Conservation (phyloP, 2,113 vertebrate genomes). For the Ctenomys sociabilis region DNA sequence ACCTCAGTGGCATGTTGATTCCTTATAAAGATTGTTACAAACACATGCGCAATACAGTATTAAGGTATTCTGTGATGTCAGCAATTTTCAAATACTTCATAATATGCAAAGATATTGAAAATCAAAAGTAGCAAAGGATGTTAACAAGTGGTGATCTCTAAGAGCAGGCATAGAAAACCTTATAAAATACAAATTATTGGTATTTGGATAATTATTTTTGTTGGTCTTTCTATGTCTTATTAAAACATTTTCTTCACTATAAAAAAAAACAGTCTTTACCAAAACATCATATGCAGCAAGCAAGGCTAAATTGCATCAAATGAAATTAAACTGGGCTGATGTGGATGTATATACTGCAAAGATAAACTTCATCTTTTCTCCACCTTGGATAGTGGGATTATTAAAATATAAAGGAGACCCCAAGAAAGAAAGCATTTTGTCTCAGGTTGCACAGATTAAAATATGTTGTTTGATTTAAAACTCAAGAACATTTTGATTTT, state of each 20-base stretch:
- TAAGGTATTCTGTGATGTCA: not conserved
- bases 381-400: not conserved
- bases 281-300: not conserved
- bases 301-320: not conserved
- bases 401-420: conserved; percentile 14
- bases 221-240: not conserved
- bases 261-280: too few relatives aligned
- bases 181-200: not conserved
- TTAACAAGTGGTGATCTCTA: not conserved
- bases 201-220: conserved; percentile 44
- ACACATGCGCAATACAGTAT: not conserved
- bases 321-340: not conserved
- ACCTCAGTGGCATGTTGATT: not conserved
- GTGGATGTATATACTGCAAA: not conserved
- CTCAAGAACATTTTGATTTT: not conserved
- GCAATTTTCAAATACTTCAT: not conserved
- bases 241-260: not conserved
- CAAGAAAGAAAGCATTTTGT: not conserved
- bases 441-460: not conserved
- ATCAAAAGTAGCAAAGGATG: not conserved
- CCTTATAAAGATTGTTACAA: not conserved
- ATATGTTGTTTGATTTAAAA: conserved; percentile 34
- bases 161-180: not conserved
- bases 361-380: not conserved
- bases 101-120: not conserved